A percentile compares a stretch with the other conserved stretches of the same genome.
Conservation (phyloP, 2,888 invertebrate genomes). For the Cybosia mesomella region DNA sequence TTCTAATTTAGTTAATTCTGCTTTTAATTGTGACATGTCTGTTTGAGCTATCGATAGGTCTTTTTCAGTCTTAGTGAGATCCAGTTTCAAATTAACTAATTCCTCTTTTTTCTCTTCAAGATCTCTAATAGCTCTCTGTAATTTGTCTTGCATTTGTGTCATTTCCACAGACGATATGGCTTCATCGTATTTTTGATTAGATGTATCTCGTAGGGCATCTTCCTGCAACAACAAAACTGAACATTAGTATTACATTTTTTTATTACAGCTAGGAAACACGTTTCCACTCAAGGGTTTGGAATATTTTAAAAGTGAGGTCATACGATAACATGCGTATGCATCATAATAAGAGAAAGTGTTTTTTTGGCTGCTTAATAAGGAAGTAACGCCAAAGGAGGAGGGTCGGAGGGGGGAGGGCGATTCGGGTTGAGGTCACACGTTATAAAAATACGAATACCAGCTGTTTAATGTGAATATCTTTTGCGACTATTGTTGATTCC, state of each 20-base stretch:
- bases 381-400: neutral
- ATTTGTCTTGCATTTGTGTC: conserved; percentile 81
- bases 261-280: neutral
- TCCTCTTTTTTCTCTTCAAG: conserved; percentile 76
- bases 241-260: neutral
- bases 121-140: conserved; percentile 69
- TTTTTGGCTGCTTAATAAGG: neutral
- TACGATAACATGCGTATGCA: conserved; percentile 28
- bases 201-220: conserved; percentile 77
- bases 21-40: conserved; percentile 79
- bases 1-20: conserved; percentile 75
- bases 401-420: neutral
- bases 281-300: neutral
- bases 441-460: conserved; percentile 77
- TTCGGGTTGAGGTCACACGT: neutral
- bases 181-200: conserved; percentile 81
- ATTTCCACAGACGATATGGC: conserved; percentile 82
- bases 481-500: conserved; percentile 87
- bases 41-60: conserved; percentile 75
- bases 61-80: conserved; percentile 78
- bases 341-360: neutral
- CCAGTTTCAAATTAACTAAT: conserved; percentile 65
- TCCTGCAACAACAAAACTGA: conserved; percentile 62
- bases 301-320: neutral
- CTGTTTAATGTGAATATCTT: conserved; percentile 88